These are phyloP conservation scores for silkworm (Bombyx mori) DNA, from an alignment of 1,140 invertebrate genomes.

Conservation along the genomic window ASM3026992v2 NC_085122.1:7524001-7524500, in stretches of 20 bases:
- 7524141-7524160: slow-evolving; percentile 74
- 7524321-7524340: slow-evolving; percentile 65
- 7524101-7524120: slow-evolving; percentile 93
- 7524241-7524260: slow-evolving; percentile 98
- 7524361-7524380: slow-evolving; percentile 72
- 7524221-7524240: slow-evolving; percentile 94
- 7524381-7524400: slow-evolving; percentile 63
- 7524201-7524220: slow-evolving; percentile 95
- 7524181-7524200: slow-evolving; percentile 76
- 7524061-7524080: slow-evolving; percentile 90
- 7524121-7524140: slow-evolving; percentile 93
- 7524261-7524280: slow-evolving; percentile 92
- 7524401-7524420: slow-evolving; percentile 71
- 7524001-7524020: slow-evolving; percentile 86
- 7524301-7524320: slow-evolving; percentile 69
- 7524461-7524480: slow-evolving; percentile 61
- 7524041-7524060: slow-evolving; percentile 87
- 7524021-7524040: slow-evolving; percentile 88
- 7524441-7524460: slow-evolving; percentile 63
- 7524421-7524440: slow-evolving; percentile 60
- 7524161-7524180: slow-evolving; percentile 59
- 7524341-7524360: slow-evolving; percentile 66
- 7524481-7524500: slow-evolving; percentile 50
- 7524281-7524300: slow-evolving; percentile 76
- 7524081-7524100: slow-evolving; percentile 95